These are phyloP conservation scores for Epizoanthus rinbou DNA, from an alignment of 92 coral and sea anemone genomes.

Conservation along the genomic window DNA sequence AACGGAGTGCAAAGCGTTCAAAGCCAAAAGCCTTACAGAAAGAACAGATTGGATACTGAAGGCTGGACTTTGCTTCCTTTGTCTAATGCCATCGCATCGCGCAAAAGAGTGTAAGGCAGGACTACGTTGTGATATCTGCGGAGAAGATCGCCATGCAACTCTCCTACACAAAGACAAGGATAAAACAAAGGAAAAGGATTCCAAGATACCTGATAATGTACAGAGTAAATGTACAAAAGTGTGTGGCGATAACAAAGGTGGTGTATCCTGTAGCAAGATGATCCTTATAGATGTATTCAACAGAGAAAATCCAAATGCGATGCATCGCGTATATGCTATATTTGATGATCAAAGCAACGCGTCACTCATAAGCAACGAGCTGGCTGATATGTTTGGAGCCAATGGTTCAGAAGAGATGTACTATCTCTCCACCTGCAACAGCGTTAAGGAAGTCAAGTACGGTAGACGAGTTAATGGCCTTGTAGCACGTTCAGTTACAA, in stretches of 20 bases:
- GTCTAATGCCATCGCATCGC: not conserved
- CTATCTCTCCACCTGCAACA: conserved; percentile 54
- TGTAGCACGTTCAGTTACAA: conserved; percentile 18
- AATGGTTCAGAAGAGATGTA: conserved; percentile 51
- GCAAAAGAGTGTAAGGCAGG: not conserved
- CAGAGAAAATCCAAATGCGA: conserved; percentile 37
- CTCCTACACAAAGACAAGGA: conserved; percentile 43
- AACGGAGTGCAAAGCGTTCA: not conserved
- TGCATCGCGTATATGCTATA: conserved; percentile 49
- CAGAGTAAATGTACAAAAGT: conserved; percentile 40
- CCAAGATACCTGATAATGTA: conserved; percentile 15
- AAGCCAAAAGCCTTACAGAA: not conserved
- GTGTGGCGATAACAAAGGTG: conserved; percentile 20
- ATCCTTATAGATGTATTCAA: conserved; percentile 52
- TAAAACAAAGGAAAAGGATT: conserved; percentile 1
- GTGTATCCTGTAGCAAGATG: conserved; percentile 55
- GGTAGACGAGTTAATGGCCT: conserved; percentile 49
- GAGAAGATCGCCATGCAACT: conserved; percentile 30
- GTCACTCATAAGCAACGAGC: conserved; percentile 44
- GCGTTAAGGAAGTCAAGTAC: conserved; percentile 44
- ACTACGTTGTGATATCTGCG: no score
- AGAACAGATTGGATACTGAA: not conserved
- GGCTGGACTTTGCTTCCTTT: conserved; percentile 1
- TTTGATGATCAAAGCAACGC: conserved; percentile 59
- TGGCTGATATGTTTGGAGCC: conserved; percentile 49